Conservation (phyloP, 2,113 vertebrate species). For the Donacobius atricapilla region DNA sequence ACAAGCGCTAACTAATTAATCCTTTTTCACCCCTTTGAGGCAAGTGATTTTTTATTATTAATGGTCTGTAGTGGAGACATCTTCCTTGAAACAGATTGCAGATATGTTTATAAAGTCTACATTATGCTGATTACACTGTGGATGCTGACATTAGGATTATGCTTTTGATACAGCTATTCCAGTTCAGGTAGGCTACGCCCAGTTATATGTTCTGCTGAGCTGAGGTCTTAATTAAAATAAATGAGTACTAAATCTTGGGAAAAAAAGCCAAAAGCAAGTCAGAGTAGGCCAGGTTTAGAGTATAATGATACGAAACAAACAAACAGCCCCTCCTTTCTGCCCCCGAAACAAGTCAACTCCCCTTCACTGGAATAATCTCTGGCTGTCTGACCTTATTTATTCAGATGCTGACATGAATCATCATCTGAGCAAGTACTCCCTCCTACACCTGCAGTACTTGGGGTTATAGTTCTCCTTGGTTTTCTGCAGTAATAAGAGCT, state of each 20-base stretch:
- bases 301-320: neutral
- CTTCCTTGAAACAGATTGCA: neutral
- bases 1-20: slow-evolving; percentile 47
- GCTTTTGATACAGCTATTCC: neutral
- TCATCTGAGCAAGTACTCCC: slow-evolving; percentile 49
- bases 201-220: neutral
- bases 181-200: slow-evolving; percentile 6
- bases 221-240: slow-evolving; percentile 39
- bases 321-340: slow-evolving; percentile 24
- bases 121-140: neutral
- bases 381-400: slow-evolving; percentile 59
- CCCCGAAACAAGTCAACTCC: slow-evolving; percentile 25
- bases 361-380: slow-evolving; percentile 36
- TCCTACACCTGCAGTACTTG: slow-evolving; percentile 54
- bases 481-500: slow-evolving; percentile 51
- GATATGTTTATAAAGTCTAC: neutral
- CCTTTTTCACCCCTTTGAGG: neutral
- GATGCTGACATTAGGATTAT: neutral
- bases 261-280: neutral
- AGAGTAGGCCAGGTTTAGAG: neutral
- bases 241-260: neutral
- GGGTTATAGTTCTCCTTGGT: slow-evolving; percentile 51
- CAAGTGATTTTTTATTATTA: slow-evolving; percentile 36
- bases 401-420: slow-evolving; percentile 63
- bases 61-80: neutral